Percentiles rank a stretch among this genome's conserved stretches.
Evolutionary conservation across 2,797 vertebrate species (phyloP).

Genomic region (Squalus acanthias): DNA sequence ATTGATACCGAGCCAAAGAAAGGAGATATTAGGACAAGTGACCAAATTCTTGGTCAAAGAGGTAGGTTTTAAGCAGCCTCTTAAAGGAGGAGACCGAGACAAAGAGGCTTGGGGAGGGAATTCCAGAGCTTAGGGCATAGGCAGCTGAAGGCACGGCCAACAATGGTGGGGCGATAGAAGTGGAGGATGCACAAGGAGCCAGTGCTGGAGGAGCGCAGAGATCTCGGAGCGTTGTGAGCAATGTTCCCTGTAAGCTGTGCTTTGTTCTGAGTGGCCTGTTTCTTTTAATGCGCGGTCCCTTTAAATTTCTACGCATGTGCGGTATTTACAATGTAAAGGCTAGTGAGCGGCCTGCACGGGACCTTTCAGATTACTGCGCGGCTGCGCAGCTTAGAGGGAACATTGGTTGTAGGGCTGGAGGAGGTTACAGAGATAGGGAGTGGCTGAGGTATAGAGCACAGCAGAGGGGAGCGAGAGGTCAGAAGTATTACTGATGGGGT

Average conservation of each 20-base stretch:
- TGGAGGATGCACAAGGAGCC: not conserved
- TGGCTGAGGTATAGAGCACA: not conserved
- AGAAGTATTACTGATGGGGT: too few relatives aligned
- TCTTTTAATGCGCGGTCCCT: too few relatives aligned
- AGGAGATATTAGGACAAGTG: not conserved
- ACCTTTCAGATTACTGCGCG: too few relatives aligned
- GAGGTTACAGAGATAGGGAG: not conserved
- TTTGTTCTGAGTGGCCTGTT: too few relatives aligned
- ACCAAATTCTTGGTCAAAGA: not conserved
- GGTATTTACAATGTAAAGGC: too few relatives aligned
- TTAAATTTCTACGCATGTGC: too few relatives aligned
- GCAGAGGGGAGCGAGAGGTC: not conserved
- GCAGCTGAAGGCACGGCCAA: not conserved
- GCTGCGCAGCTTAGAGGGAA: too few relatives aligned
- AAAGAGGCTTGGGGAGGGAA: not conserved
- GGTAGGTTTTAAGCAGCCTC: not conserved
- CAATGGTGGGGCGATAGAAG: not conserved
- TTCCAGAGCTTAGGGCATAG: not conserved
- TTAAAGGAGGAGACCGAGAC: not conserved
- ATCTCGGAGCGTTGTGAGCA: too few relatives aligned
- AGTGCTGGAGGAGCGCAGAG: not conserved
- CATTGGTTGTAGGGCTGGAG: not conserved
- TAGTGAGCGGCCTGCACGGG: too few relatives aligned
- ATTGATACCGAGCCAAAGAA: not conserved
- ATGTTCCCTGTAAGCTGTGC: too few relatives aligned